Conservation (phyloP, 2,113 vertebrate species). For the Pipra filicauda region DNA sequence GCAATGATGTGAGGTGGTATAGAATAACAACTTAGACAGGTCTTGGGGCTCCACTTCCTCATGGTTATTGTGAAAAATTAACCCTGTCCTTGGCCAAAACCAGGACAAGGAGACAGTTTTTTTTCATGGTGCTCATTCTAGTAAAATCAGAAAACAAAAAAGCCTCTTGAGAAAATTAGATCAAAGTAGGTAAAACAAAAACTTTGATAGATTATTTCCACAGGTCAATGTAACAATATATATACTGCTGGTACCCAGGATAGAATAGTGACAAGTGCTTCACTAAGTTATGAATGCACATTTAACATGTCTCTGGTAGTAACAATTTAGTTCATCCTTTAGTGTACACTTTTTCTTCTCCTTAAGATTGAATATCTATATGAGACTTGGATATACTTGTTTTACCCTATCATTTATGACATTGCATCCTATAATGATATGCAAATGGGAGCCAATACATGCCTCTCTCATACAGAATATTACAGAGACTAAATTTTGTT, state of each 20-base stretch:
- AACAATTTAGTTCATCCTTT: not conserved
- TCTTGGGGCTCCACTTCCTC: not conserved
- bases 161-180: not conserved
- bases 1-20: not conserved
- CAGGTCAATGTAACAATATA: not conserved
- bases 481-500: not conserved
- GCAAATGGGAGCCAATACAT: not conserved
- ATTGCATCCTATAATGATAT: not conserved
- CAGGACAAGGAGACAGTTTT: not conserved
- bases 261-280: not conserved
- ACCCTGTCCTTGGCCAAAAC: accelerated
- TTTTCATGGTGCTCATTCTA: not conserved
- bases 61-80: not conserved
- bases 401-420: not conserved
- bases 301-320: accelerated
- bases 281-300: not conserved
- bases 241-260: not conserved
- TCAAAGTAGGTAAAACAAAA: not conserved
- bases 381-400: not conserved
- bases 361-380: not conserved
- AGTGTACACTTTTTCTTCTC: not conserved
- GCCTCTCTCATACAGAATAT: not conserved
- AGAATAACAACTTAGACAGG: not conserved
- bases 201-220: not conserved
- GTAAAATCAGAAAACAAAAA: not conserved